Conservation (phyloP, 2,888 invertebrate genomes). For the Augiades crinisus region DNA sequence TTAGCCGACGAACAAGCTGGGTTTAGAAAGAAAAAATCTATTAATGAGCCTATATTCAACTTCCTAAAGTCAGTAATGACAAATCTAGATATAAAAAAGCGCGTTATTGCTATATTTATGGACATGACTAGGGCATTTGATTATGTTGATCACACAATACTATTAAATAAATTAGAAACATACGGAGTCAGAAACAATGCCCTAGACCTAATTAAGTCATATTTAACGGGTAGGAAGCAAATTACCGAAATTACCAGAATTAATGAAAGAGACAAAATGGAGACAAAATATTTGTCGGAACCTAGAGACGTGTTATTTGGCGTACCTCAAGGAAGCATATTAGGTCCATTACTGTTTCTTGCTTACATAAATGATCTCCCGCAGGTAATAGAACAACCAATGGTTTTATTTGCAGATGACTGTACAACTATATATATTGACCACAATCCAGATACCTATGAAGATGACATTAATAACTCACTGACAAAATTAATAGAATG, state of each 20-base stretch:
- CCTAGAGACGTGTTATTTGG: neutral
- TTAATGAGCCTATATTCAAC: neutral
- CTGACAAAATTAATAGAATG: neutral
- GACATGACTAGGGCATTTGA: slow-evolving; percentile 6
- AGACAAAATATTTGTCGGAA: neutral
- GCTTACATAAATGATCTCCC: slow-evolving; percentile 4
- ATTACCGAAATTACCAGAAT: slow-evolving; percentile 3
- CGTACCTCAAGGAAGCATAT: slow-evolving; percentile 2
- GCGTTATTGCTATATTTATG: slow-evolving; percentile 1
- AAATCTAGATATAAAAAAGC: neutral
- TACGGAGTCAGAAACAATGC: neutral
- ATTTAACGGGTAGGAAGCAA: neutral
- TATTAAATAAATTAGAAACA: neutral
- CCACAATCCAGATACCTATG: neutral
- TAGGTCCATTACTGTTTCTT: neutral
- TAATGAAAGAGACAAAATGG: neutral
- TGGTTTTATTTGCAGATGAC: slow-evolving; percentile 1
- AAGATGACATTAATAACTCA: neutral
- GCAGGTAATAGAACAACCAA: neutral
- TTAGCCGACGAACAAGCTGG: neutral
- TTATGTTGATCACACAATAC: neutral
- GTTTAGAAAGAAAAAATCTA: neutral
- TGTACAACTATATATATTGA: slow-evolving; percentile 2
- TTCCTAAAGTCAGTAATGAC: slow-evolving; percentile 1
- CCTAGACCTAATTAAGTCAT: neutral